Evolutionary conservation across 2,113 vertebrate species (phyloP).

Genomic region (Pseudorhombus dupliciocellatus): DNA sequence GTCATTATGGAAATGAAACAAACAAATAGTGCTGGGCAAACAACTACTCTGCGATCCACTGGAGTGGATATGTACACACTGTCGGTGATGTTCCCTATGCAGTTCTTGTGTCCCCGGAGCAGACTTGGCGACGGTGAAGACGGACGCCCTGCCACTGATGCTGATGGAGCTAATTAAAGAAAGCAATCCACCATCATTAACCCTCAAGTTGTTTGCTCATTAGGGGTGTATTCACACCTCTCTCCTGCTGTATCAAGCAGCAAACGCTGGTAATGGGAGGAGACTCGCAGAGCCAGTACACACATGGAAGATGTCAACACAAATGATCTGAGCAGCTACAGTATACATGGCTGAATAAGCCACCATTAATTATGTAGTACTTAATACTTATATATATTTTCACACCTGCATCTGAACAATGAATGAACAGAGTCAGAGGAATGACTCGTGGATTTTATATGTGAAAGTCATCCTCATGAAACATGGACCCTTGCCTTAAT

Average conservation of each 20-base stretch:
- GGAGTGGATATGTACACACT: neutral
- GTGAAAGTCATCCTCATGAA: too few relatives aligned
- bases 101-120: conserved; percentile 7
- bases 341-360: neutral
- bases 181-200: conserved; percentile 32
- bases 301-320: neutral
- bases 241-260: conserved; percentile 7
- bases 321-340: neutral
- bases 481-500: too few relatives aligned
- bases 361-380: too few relatives aligned
- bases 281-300: conserved; percentile 9
- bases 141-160: conserved; percentile 18
- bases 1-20: neutral
- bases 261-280: conserved; percentile 5
- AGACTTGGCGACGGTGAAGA: conserved; percentile 16
- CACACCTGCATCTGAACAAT: too few relatives aligned
- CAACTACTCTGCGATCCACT: conserved; percentile 4
- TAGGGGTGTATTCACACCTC: conserved; percentile 38
- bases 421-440: too few relatives aligned
- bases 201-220: conserved; percentile 36
- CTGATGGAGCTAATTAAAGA: conserved; percentile 39
- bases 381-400: neutral
- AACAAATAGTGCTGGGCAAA: neutral
- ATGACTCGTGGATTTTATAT: too few relatives aligned
- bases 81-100: neutral